Percentiles rank a stretch among this genome's conserved stretches.
These are phyloP conservation scores for Drosophila sulfurigaster DNA, from an alignment of 1,140 invertebrate genomes.

Conservation along the genomic window DNA sequence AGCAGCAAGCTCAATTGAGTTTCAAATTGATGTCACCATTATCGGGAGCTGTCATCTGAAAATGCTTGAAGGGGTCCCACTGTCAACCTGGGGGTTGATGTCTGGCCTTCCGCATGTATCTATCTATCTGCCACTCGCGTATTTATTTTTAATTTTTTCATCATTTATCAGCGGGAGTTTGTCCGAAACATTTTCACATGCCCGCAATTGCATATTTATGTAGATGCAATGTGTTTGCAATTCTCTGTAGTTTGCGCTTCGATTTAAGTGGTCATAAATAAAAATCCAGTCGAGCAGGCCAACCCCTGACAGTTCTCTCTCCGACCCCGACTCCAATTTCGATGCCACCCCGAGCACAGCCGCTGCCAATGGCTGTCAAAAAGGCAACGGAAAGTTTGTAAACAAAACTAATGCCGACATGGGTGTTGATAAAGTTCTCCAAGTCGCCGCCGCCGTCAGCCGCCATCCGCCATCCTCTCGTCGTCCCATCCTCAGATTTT, in stretches of 20 bases:
- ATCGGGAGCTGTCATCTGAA: conserved; percentile 81
- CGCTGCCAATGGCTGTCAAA: conserved; percentile 66
- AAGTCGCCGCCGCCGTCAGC: conserved; percentile 39
- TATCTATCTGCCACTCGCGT: conserved; percentile 42
- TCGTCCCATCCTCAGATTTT: neutral
- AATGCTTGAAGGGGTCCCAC: conserved; percentile 21
- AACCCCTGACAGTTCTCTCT: conserved; percentile 11
- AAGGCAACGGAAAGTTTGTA: conserved; percentile 84
- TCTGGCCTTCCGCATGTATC: neutral
- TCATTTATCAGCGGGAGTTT: conserved; percentile 72
- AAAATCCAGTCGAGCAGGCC: conserved; percentile 58
- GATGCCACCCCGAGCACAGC: conserved; percentile 11
- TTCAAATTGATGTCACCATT: conserved; percentile 85
- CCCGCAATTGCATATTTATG: conserved; percentile 83
- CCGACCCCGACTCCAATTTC: conserved; percentile 12
- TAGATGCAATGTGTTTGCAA: conserved; percentile 70
- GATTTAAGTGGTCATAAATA: conserved; percentile 85
- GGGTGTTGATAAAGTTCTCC: conserved; percentile 85
- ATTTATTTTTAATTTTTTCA: conserved; percentile 78
- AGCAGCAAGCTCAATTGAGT: conserved; percentile 78
- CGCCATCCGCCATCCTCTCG: neutral
- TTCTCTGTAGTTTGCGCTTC: conserved; percentile 71
- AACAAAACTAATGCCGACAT: conserved; percentile 85
- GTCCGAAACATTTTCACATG: conserved; percentile 62
- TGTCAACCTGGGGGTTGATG: conserved; percentile 31